Evolutionary conservation across 2,888 invertebrate species (phyloP), one percentile per base, ranked within the genome.

Genomic region (Calameuta idolon): DNA sequence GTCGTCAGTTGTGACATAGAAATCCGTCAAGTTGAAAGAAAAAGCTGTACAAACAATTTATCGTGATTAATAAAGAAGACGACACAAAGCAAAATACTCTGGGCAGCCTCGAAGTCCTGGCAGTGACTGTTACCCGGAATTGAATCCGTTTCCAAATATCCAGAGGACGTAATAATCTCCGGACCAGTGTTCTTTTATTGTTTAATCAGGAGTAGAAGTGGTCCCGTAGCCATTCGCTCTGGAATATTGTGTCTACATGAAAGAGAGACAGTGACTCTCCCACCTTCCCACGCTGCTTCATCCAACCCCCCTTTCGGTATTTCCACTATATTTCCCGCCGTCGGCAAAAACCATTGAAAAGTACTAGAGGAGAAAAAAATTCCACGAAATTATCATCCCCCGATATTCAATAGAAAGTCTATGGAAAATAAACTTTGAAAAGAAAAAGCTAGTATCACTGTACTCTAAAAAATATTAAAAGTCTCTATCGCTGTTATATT

Each of bases 181-280:
- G 76, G 55, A 37, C 69, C 34, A 69, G 74, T 77, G n/a, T 76
- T 69, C 71, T 74, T 79, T 77, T 80, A 81, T 80, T 69, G 76
- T 77, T 80, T 77, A 80, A 81, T 81, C 80, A 77, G 76, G 75
- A 35, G 73, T 4, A n/a, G 1, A 35, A 77, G 69, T 68, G 34
- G 75, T 55, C 23, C 55, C 2, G 23, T 23, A 23, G 37, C 73
- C 23, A 80, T 80, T 81, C 71, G 69, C 31, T 31, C 31, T 31
- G 40, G 35, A 76, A 79, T 77, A 77, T 77, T 33, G 69, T 23
- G 75, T 12, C 69, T 33, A 34, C 34, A 68, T 55, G 69, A 69
- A 69, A 33, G 69, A 12, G 9, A 55, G 55, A 23, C 23, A 55
- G 55, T 15, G 55, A 23, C 9, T 55, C 5, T 23, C 55, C 23